Percentiles rank a stretch among this genome's conserved stretches.
These are phyloP conservation scores for Tenualosa thibaudeaui DNA, from an alignment of 2,797 vertebrate species.

Conservation along the genomic window DNA sequence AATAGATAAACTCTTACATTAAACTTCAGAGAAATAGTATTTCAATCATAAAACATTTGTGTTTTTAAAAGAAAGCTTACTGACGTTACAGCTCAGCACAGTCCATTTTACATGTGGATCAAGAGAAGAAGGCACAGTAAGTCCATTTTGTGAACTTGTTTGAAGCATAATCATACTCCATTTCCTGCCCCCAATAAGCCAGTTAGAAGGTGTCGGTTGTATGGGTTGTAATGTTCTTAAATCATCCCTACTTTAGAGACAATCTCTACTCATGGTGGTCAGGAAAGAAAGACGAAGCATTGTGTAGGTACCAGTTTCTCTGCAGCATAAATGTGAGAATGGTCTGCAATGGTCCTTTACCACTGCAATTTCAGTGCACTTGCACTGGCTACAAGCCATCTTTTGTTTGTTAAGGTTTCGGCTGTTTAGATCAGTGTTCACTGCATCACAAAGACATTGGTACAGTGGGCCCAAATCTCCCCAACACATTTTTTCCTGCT, in stretches of 20 bases:
- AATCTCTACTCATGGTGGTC: not conserved
- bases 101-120: conserved; percentile 42
- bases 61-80: conserved; percentile 19
- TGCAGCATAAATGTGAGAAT: not conserved
- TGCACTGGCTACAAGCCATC: not conserved
- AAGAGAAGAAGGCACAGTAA: conserved; percentile 57
- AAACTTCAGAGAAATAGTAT: conserved; percentile 29
- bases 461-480: not conserved
- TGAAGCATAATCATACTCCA: conserved; percentile 32
- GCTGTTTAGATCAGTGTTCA: not conserved
- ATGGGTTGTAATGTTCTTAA: not conserved
- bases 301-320: not conserved
- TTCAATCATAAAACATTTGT: conserved; percentile 42
- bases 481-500: not conserved
- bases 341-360: not conserved
- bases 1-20: conserved; percentile 22
- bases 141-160: conserved; percentile 45
- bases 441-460: not conserved
- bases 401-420: not conserved
- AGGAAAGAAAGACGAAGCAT: not conserved
- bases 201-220: conserved; percentile 11
- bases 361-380: conserved; percentile 1
- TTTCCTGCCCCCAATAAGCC: not conserved
- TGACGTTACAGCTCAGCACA: conserved; percentile 46
- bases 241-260: not conserved